Base-by-base conservation (phyloP, 2,888 invertebrate species). In the Andrena camellia region DNA sequence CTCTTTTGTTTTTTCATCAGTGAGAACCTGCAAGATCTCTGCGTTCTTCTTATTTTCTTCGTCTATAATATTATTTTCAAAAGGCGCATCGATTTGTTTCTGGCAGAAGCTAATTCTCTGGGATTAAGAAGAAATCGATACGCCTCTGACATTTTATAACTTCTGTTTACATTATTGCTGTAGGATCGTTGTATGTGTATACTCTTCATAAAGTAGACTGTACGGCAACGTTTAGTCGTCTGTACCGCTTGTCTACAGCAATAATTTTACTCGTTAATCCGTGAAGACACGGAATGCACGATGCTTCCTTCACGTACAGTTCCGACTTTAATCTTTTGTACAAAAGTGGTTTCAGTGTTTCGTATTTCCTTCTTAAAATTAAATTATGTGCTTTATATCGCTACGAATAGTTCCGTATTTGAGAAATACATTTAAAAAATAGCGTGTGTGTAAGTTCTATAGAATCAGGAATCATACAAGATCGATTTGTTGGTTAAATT, bases 21-120 rank as follows among this genome's bases (percentile, higher is more conserved):
- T 74, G 77, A 78, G 83, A 84, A 89, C 88, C 90, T 90, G 90
- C 90, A 86, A 90, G 84, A 84, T 90, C 87, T 88, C 85, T 86
- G 83, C 84, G 73, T 88, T 86, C 81, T 83, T 78, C 71, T 81
- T 78, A 50, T 81, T 76, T 75, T 83, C 54, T 80, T 59, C 66
- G 57, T 54, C 87, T 88, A 67, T 4, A 48, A 63, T 72, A 70
- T 70, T 83, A 67, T 76, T 86, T 79, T 69, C 26, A 6, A 33
- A 59, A 68, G 76, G 29, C 57, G 54, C 31, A 48, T 85, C 88
- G 81, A 88, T 86, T 75, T 59, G 64, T 33, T 70, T 77, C 59
- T 66, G 35, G 13, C 29, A 3, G 8, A 77, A 42, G 20, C 13
- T 6, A 7, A 10, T 35, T 23, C 20, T 23, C 33, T n/a, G 17